A percentile compares a stretch with the other conserved stretches of the same genome.
phyloP scores from a whole-genome alignment of 2,797 vertebrate genomes.

The Esox masquinongy region DNA sequence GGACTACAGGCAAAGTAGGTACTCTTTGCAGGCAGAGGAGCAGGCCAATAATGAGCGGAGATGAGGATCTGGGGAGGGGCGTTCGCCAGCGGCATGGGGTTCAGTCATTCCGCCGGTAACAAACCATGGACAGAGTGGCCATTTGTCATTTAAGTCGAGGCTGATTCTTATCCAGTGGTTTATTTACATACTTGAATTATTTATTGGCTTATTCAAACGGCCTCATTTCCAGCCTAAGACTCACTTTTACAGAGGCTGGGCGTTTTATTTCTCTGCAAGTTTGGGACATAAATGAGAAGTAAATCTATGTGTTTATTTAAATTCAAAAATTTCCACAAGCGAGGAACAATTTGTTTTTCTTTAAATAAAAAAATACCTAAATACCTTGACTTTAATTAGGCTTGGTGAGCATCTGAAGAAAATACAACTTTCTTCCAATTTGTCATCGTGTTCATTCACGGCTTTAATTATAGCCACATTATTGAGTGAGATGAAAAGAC shows the following conservation, averaged over 20 bases:
- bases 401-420: background rate
- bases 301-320: constrained; percentile 6
- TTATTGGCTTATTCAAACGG: constrained; percentile 37
- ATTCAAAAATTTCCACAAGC: constrained; percentile 32
- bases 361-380: background rate
- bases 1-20: constrained; percentile 29
- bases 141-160: constrained; percentile 14
- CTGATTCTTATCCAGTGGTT: constrained; percentile 9
- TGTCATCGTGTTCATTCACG: constrained; percentile 1
- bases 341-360: background rate
- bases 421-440: background rate
- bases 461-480: constrained; percentile 28
- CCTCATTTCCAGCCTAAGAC: constrained; percentile 35
- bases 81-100: background rate
- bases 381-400: background rate
- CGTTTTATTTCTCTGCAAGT: constrained; percentile 44
- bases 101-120: constrained; percentile 14
- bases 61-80: constrained; percentile 12
- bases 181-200: constrained; percentile 18
- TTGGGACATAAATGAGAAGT: constrained; percentile 25
- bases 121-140: constrained; percentile 6
- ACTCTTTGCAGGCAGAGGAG: constrained; percentile 12
- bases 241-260: constrained; percentile 34
- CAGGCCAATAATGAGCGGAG: constrained; percentile 13
- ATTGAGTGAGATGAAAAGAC: constrained; percentile 25